These are phyloP conservation scores for Hipparchia sbordonii DNA, from an alignment of 2,888 invertebrate genomes.

Conservation along the genomic window DNA sequence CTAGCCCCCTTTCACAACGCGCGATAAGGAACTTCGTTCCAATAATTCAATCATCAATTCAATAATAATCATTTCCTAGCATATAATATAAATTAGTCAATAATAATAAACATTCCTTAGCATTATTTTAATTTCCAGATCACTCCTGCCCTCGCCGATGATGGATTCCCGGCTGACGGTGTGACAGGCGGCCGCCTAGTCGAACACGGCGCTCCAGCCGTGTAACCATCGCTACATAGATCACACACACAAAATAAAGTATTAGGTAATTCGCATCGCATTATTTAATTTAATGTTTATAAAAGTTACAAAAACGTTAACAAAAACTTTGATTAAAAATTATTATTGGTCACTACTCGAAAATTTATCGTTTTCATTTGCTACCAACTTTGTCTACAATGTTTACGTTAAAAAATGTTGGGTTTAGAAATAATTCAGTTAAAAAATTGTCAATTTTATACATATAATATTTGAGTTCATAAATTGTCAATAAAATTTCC, in stretches of 20 bases:
- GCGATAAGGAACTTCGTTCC: too few relatives aligned
- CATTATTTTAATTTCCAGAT: slow-evolving; percentile 51
- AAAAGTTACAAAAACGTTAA: not conserved
- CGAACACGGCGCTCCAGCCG: slow-evolving; percentile 46
- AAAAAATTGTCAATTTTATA: too few relatives aligned
- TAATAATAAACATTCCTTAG: too few relatives aligned
- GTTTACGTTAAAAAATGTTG: too few relatives aligned
- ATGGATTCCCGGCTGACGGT: slow-evolving; percentile 63
- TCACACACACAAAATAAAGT: slow-evolving; percentile 18
- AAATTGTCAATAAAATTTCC: too few relatives aligned
- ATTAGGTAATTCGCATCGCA: not conserved
- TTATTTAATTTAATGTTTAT: slow-evolving; percentile 7
- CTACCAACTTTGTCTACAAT: not conserved
- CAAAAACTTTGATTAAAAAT: not conserved
- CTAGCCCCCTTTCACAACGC: too few relatives aligned
- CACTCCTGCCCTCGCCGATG: slow-evolving; percentile 69
- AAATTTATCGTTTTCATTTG: not conserved
- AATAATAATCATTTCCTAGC: too few relatives aligned
- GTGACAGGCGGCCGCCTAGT: slow-evolving; percentile 55
- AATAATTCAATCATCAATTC: too few relatives aligned
- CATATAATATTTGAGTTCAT: too few relatives aligned
- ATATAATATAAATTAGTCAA: too few relatives aligned
- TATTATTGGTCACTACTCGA: not conserved
- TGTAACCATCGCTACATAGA: slow-evolving; percentile 38
- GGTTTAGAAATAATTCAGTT: too few relatives aligned